Evolutionary conservation across 2,113 vertebrate genomes (phyloP).

Genomic region (Laticauda laticaudata): DNA sequence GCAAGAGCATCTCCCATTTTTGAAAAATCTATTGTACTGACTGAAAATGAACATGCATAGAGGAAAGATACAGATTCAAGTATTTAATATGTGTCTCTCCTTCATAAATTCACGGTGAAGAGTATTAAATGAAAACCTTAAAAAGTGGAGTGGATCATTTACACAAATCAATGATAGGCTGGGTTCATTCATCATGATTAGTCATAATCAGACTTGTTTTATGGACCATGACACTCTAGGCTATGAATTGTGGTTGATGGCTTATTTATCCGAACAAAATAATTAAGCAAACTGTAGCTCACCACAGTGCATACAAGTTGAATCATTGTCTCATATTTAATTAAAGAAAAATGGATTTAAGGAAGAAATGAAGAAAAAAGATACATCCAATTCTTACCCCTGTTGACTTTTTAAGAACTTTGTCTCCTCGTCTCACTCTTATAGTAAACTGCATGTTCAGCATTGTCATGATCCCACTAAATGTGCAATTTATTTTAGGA

Average conservation of each 20-base stretch:
- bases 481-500: slow-evolving; percentile 88
- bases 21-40: not conserved
- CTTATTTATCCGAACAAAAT: not conserved
- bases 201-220: not conserved
- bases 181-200: not conserved
- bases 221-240: not conserved
- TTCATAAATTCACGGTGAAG: not conserved
- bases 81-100: not conserved
- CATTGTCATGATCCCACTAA: slow-evolving; percentile 93
- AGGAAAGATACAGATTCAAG: not conserved
- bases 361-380: not conserved
- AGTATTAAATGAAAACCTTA: not conserved
- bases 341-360: not conserved
- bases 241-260: not conserved
- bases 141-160: not conserved
- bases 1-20: not conserved
- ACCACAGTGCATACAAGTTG: not conserved
- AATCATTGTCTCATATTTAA: not conserved
- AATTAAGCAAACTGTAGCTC: not conserved
- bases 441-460: slow-evolving; percentile 93
- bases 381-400: slow-evolving; percentile 77
- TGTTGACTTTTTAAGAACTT: slow-evolving; percentile 74
- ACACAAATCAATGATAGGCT: not conserved
- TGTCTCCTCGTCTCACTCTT: slow-evolving; percentile 81
- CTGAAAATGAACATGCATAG: not conserved